Percentiles rank a stretch among this genome's conserved stretches.
Evolutionary conservation across 2,888 invertebrate genomes (phyloP).

Genomic region (Amorpha juglandis): DNA sequence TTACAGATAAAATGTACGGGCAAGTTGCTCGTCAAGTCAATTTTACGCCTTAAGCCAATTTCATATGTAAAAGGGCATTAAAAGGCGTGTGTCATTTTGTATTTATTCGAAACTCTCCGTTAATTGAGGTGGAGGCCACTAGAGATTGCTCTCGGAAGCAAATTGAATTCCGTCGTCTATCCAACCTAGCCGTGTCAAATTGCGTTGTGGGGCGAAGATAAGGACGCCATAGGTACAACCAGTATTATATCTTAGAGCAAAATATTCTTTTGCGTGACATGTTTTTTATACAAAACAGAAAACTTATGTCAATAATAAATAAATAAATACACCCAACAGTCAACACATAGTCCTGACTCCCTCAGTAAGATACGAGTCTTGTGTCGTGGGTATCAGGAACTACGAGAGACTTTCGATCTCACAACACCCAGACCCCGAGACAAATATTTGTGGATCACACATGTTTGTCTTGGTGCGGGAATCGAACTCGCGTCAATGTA

Average conservation of each 20-base stretch:
- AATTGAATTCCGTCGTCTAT: constrained; percentile 8
- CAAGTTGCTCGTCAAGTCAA: neutral
- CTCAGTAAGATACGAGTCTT: too few relatives aligned
- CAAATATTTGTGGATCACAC: too few relatives aligned
- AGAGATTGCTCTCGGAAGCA: neutral
- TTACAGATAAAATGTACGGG: too few relatives aligned
- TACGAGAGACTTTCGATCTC: too few relatives aligned
- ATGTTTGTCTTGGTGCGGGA: too few relatives aligned
- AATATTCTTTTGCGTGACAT: neutral
- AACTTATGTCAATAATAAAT: too few relatives aligned
- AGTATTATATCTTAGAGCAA: neutral
- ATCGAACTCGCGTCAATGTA: too few relatives aligned
- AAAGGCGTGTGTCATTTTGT: neutral
- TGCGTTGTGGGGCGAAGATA: neutral
- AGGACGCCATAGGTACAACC: neutral
- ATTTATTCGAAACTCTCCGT: constrained; percentile 1
- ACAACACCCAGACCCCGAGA: too few relatives aligned
- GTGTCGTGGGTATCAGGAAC: too few relatives aligned
- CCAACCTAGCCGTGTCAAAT: neutral
- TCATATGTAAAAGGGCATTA: too few relatives aligned
- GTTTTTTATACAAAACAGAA: neutral
- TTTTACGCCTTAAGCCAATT: neutral
- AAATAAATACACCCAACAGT: too few relatives aligned
- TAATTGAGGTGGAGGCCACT: neutral
- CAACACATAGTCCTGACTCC: too few relatives aligned